These are phyloP conservation scores for Drosophila histrio DNA, from an alignment of 2,888 invertebrate genomes.

Conservation along the genomic window DNA sequence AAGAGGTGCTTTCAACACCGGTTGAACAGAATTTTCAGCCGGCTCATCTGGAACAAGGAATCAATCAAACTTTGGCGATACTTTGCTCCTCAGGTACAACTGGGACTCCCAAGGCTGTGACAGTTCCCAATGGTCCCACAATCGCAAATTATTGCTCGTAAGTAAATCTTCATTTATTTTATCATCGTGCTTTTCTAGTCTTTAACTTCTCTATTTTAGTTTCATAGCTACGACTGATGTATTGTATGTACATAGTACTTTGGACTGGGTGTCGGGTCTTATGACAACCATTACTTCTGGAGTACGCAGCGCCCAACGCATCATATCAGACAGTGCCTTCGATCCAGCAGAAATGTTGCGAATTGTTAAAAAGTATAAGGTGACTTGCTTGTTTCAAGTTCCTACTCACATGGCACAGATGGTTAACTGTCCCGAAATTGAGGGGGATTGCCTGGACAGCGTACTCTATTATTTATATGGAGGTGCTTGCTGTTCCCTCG, in stretches of 20 bases:
- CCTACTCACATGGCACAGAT: background rate
- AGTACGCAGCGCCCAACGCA: too few species aligned
- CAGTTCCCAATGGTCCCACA: constrained; percentile 12
- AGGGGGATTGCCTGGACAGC: background rate
- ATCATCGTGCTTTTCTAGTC: background rate
- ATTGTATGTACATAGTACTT: too few species aligned
- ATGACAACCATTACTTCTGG: too few species aligned
- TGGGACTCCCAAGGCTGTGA: too few species aligned
- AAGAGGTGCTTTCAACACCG: constrained; percentile 2
- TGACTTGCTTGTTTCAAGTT: background rate
- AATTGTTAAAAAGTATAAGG: background rate
- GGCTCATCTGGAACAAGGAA: constrained; percentile 44
- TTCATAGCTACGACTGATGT: background rate
- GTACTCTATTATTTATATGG: background rate
- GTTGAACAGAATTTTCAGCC: constrained; percentile 24
- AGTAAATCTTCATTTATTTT: background rate
- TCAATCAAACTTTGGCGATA: constrained; percentile 64
- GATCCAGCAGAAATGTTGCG: background rate
- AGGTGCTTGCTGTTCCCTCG: background rate
- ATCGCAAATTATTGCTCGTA: background rate
- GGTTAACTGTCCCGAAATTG: background rate
- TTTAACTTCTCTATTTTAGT: background rate
- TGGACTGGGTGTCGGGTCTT: too few species aligned
- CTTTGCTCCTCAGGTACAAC: constrained; percentile 74
- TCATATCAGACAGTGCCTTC: too few species aligned